Conservation (phyloP, 2,797 vertebrate species). For the Synaphobranchus kaupii region DNA sequence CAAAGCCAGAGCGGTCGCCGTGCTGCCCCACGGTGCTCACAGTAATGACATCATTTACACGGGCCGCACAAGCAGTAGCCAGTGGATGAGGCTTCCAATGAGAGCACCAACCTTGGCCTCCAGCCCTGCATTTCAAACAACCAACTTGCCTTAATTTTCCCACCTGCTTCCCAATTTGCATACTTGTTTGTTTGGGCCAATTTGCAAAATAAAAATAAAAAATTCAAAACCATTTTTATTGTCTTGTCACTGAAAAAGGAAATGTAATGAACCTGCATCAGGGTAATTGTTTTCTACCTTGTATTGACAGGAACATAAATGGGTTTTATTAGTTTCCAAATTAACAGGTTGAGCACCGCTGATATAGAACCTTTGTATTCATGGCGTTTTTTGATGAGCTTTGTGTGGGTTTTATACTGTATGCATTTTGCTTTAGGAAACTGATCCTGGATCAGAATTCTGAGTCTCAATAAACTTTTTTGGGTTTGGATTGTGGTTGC, state of each 20-base stretch:
- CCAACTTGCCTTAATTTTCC: not conserved
- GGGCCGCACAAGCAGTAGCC: not conserved
- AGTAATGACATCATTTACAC: not conserved
- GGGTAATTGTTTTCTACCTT: not conserved
- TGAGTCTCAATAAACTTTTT: not conserved
- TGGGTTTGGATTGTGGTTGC: not conserved
- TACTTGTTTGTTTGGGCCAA: not conserved
- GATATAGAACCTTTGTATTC: not conserved
- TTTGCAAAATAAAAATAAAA: not conserved
- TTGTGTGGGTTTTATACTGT: not conserved
- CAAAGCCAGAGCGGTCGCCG: not conserved
- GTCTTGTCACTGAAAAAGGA: not conserved
- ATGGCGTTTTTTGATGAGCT: not conserved
- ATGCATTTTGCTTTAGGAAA: not conserved
- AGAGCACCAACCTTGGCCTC: not conserved
- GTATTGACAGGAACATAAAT: conserved; percentile 3
- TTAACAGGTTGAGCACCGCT: not conserved
- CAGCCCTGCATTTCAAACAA: not conserved
- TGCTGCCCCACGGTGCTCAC: not conserved
- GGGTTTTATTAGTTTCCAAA: not conserved
- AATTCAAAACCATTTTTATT: not conserved
- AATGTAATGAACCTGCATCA: not conserved
- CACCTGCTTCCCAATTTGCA: not conserved
- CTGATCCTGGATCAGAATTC: not conserved
- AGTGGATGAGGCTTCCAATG: not conserved